Evolutionary conservation across 2,113 vertebrate genomes (phyloP).

Genomic region (Aegithalos caudatus): DNA sequence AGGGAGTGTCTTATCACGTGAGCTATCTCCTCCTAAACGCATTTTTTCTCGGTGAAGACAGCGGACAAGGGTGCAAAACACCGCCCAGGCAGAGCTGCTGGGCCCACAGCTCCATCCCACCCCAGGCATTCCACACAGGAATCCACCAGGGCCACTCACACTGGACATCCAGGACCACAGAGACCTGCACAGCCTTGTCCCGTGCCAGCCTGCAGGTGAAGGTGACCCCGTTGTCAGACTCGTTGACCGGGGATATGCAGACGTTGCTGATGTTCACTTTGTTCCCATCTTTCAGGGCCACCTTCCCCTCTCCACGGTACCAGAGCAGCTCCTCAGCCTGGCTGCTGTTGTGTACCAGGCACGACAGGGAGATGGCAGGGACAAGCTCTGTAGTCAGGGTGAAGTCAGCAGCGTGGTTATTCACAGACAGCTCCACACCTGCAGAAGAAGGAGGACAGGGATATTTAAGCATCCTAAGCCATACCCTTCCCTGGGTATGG

Average conservation of each 20-base stretch:
- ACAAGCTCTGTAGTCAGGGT: not conserved
- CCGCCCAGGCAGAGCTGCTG: not conserved
- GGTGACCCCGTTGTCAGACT: conserved; percentile 56
- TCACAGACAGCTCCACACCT: conserved; percentile 72
- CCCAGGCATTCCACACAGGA: not conserved
- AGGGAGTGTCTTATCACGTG: conserved; percentile 17
- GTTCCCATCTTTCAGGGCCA: conserved; percentile 67
- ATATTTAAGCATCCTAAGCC: not conserved
- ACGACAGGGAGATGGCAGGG: conserved; percentile 42
- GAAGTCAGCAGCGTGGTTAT: conserved; percentile 24
- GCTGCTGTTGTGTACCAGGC: conserved; percentile 54
- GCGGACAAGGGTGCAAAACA: not conserved
- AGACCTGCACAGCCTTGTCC: conserved; percentile 45
- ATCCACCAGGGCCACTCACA: conserved; percentile 66
- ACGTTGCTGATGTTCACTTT: conserved; percentile 71
- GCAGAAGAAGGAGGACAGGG: not conserved
- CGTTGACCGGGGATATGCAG: conserved; percentile 62
- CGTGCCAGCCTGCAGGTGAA: conserved; percentile 72
- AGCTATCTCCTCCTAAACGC: not conserved
- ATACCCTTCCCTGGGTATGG: not conserved
- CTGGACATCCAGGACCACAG: conserved; percentile 68
- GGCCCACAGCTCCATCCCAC: not conserved
- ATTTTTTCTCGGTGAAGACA: conserved; percentile 29
- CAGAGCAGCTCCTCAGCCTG: conserved; percentile 69
- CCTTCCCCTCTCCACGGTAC: conserved; percentile 49